Evolutionary conservation across 2,113 vertebrate genomes (phyloP).

Genomic region (Nesogale talazaci): DNA sequence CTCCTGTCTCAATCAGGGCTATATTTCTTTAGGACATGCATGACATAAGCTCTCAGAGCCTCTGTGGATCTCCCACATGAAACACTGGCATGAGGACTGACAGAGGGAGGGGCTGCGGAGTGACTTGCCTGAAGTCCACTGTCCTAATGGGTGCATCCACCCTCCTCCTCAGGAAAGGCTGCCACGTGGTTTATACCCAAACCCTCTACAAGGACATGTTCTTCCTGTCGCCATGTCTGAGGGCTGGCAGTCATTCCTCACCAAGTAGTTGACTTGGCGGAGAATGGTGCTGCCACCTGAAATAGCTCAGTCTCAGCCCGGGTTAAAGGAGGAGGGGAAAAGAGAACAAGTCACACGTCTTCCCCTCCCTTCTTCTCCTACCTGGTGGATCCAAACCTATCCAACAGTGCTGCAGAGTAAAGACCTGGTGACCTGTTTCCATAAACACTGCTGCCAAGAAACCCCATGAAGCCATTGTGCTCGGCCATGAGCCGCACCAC

Average conservation of each 20-base stretch:
- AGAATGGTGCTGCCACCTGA: background rate
- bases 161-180: background rate
- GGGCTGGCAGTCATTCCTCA: background rate
- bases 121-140: background rate
- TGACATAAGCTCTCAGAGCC: background rate
- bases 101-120: background rate
- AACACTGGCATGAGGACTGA: background rate
- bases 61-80: background rate
- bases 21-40: background rate
- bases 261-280: no score
- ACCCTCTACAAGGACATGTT: background rate
- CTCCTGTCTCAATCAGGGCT: background rate
- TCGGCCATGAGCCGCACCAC: no score
- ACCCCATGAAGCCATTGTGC: background rate
- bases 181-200: fast-evolving
- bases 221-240: background rate
- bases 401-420: background rate
- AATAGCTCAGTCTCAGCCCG: background rate
- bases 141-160: fast-evolving
- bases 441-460: background rate
- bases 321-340: background rate
- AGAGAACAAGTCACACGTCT: background rate
- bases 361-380: background rate
- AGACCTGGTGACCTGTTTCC: background rate
- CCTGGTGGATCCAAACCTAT: background rate